Conservation (phyloP, 2,113 vertebrate species). For the Myrmophylax atrothorax region DNA sequence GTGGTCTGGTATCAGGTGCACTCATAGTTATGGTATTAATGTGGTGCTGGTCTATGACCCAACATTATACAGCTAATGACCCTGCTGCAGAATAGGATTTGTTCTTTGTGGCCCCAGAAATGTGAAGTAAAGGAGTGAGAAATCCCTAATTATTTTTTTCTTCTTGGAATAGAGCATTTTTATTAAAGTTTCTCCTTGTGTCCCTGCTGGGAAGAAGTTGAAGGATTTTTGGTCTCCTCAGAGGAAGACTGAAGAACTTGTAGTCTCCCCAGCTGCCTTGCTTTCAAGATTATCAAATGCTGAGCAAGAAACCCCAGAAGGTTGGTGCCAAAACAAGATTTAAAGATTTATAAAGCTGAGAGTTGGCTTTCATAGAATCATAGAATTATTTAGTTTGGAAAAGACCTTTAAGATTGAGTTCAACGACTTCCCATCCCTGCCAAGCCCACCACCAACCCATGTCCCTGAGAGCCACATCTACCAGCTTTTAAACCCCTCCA, state of each 20-base stretch:
- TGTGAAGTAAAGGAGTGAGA: background rate
- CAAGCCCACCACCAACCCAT: too few relatives aligned
- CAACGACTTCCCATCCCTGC: background rate
- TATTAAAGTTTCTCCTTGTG: background rate
- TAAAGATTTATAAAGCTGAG: rapidly evolving
- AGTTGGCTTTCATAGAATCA: background rate
- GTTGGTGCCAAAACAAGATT: background rate
- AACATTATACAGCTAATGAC: background rate
- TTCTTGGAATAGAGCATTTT: background rate
- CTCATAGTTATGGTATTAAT: background rate
- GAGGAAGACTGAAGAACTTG: background rate
- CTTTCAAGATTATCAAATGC: background rate
- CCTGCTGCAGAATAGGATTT: background rate
- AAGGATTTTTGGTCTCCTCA: background rate
- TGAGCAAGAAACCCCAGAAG: background rate
- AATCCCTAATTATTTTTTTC: background rate
- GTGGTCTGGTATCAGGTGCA: background rate
- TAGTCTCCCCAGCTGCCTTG: background rate
- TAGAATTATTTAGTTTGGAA: background rate
- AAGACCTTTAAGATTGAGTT: background rate
- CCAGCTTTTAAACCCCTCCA: rapidly evolving
- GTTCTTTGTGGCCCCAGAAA: background rate
- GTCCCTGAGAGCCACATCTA: background rate
- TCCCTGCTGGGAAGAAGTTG: background rate
- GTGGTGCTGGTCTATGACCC: background rate